Conservation (phyloP, 1,140 invertebrate genomes). For the Bilobella aurantiaca region DNA sequence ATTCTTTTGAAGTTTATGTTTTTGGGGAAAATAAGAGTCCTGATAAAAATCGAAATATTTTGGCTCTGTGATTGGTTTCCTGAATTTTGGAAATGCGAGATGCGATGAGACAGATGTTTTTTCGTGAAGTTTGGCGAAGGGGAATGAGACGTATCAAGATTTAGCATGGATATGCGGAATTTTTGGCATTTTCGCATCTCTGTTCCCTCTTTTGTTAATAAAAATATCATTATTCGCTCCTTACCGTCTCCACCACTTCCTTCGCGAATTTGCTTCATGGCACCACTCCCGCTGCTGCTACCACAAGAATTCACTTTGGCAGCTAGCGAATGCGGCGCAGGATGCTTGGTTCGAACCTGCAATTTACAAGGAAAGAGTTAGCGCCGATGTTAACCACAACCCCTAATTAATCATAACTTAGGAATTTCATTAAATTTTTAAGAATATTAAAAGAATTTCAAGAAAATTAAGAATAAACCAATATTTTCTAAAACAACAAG, state of each 20-base stretch:
- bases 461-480: no score
- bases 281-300: slow-evolving; percentile 16
- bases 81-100: not conserved
- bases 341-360: slow-evolving; percentile 27
- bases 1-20: no score
- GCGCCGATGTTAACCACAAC: no score
- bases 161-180: not conserved
- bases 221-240: not conserved
- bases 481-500: no score
- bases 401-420: no score
- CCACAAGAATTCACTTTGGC: slow-evolving; percentile 20
- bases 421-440: no score
- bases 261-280: slow-evolving; percentile 18
- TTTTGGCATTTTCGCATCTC: not conserved
- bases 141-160: not conserved
- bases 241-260: slow-evolving; percentile 17
- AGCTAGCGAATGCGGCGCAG: slow-evolving; percentile 13
- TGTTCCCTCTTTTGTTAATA: not conserved
- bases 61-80: not conserved
- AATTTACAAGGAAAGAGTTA: slow-evolving; percentile 2
- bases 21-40: not conserved
- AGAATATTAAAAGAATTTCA: no score
- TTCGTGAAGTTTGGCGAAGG: not conserved
- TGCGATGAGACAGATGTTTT: slow-evolving; percentile 1
- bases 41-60: not conserved